Evolutionary conservation across 2,113 vertebrate species (phyloP), one percentile per base, ranked within the genome.

Genomic region (Zeus faber): DNA sequence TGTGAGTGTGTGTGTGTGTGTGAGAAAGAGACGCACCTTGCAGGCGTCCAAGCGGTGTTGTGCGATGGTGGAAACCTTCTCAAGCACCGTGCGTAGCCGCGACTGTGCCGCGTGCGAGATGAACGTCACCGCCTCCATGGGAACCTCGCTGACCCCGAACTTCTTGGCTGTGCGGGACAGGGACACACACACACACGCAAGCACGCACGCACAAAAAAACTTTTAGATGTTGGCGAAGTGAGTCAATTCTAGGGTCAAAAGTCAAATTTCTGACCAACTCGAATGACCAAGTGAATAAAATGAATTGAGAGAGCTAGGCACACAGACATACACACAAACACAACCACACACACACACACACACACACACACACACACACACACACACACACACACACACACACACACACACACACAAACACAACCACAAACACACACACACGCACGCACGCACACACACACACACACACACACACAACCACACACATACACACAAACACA

Each of bases 71-170:
- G 93, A 91, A 52, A 95, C 87, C 35, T 93, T 94, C 74, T 93
- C 92, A 41, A 94, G 85, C 27, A 94, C 85, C 2, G 91, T 87
- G 27, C 91, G 89, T 50, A 93, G 72, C 65, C 92, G 88, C 27
- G 72, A 88, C 70, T 94, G 91, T 0, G 93, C 88, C 25, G 92
- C 92, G 6, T 93, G 92, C 24, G 92, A 93, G 84, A 94, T 91
- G 79, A 93, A 93, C 71, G 88, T 91, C 64, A 93, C 90, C 0
- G 90, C 87, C 57, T 95, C 92, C 81, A 89, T 79, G 13, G 93
- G 85, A 14, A 93, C 90, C 44, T 93, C 92, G 4, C 87, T 90
- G 72, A 94, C 89, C 57, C 92, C 92, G 73, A 91, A 92, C 85
- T 88, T 91, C 77, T 91, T 92, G 46, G 91, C 91, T 93, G 71